These are phyloP conservation scores for Camponotus vicinus DNA, from an alignment of 1,140 invertebrate genomes.

Conservation along the genomic window DNA sequence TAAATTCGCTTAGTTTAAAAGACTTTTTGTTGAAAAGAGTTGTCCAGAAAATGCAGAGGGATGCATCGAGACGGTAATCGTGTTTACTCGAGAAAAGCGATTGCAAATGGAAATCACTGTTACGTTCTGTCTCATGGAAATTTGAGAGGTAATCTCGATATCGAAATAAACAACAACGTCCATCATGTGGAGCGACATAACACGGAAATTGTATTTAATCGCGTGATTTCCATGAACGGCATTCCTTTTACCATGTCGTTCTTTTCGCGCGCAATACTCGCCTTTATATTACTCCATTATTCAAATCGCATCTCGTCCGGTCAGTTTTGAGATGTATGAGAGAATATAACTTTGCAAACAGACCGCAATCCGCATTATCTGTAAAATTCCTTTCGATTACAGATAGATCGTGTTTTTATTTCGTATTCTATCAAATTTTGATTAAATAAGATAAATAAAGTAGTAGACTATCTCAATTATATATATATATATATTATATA, in stretches of 20 bases:
- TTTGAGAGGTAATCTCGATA: conserved; percentile 61
- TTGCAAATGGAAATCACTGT: conserved; percentile 34
- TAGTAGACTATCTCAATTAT: background rate
- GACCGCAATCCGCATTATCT: background rate
- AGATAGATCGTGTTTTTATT: background rate
- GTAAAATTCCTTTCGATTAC: background rate
- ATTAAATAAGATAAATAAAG: conserved; percentile 1
- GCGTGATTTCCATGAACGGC: conserved; percentile 69
- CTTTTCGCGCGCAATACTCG: background rate
- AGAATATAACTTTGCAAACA: background rate
- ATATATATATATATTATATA: background rate
- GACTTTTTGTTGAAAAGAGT: conserved; percentile 17
- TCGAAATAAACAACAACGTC: conserved; percentile 76
- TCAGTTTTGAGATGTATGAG: conserved; percentile 5
- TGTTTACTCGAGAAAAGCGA: conserved; percentile 35
- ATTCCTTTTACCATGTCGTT: conserved; percentile 53
- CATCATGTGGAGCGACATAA: conserved; percentile 75
- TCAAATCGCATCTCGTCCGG: conserved; percentile 59
- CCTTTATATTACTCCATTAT: conserved; percentile 63
- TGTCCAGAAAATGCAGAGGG: conserved; percentile 6
- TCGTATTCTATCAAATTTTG: background rate
- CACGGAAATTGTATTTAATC: conserved; percentile 83
- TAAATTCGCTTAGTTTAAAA: conserved; percentile 21
- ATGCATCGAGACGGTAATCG: conserved; percentile 9
- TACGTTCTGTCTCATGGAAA: conserved; percentile 60